Conservation (phyloP, 2,888 invertebrate genomes). For the Melipona beecheii region DNA sequence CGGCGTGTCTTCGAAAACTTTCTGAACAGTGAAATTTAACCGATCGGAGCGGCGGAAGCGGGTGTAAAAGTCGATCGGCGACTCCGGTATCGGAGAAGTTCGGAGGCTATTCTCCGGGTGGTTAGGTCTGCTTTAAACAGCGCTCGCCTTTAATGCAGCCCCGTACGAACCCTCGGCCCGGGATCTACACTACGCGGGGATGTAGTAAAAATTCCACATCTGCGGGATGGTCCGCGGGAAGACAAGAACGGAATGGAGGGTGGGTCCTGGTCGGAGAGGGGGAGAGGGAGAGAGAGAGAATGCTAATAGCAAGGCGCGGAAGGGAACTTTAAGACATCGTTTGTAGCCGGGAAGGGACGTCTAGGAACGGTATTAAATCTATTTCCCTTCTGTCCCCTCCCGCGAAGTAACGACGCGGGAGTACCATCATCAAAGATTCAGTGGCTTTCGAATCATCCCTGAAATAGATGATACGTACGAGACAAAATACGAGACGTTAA, state of each 20-base stretch:
- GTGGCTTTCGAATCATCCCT: not conserved
- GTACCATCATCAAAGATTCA: slow-evolving; percentile 44
- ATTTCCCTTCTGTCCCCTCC: slow-evolving; percentile 47
- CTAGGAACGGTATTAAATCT: slow-evolving; percentile 49
- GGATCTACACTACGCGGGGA: slow-evolving; percentile 68
- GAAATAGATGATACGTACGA: not conserved
- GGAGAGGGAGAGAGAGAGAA: not conserved
- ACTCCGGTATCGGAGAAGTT: not conserved
- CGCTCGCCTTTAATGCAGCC: slow-evolving; percentile 73
- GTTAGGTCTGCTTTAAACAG: slow-evolving; percentile 72
- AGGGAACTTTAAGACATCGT: slow-evolving; percentile 54
- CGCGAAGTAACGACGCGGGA: slow-evolving; percentile 12
- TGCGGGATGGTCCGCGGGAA: slow-evolving; percentile 62
- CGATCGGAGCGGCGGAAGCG: not conserved
- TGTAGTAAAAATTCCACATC: slow-evolving; percentile 79
- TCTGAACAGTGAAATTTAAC: not conserved
- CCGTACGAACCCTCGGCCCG: slow-evolving; percentile 74
- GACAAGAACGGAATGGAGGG: slow-evolving; percentile 25
- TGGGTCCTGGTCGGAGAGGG: not conserved
- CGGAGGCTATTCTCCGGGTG: not conserved
- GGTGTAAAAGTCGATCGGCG: slow-evolving; percentile 5
- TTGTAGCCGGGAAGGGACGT: slow-evolving; percentile 43
- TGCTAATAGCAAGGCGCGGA: slow-evolving; percentile 47
- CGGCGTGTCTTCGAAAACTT: too few relatives aligned
- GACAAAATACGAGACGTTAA: not conserved